Evolutionary conservation across 2,797 vertebrate genomes (phyloP).

Genomic region (Adrianichthys oophorus): DNA sequence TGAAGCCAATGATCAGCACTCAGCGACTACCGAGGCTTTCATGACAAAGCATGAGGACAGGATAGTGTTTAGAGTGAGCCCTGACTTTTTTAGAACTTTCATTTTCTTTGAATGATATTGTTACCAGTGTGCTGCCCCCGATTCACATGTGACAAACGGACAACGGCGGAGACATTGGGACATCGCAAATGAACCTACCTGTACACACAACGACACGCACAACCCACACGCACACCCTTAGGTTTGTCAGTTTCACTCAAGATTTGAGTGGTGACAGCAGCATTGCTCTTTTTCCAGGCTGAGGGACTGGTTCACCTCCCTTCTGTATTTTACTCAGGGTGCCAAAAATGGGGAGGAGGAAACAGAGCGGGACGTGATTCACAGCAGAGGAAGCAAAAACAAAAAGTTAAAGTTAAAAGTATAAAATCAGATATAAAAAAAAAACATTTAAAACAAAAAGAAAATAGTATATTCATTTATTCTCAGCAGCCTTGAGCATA

Average conservation of each 20-base stretch:
- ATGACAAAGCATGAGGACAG: constrained; percentile 64
- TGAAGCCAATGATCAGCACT: constrained; percentile 47
- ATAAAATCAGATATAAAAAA: constrained; percentile 16
- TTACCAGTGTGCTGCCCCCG: constrained; percentile 65
- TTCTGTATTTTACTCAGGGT: constrained; percentile 85
- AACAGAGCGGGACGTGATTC: constrained; percentile 68
- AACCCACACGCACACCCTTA: constrained; percentile 64
- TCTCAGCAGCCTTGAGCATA: constrained; percentile 37
- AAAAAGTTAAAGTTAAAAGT: background rate
- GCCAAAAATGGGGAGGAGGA: constrained; percentile 81
- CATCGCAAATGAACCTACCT: constrained; percentile 40
- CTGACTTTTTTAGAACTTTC: constrained; percentile 49
- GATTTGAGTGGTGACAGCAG: constrained; percentile 53
- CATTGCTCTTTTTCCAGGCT: constrained; percentile 41
- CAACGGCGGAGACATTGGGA: constrained; percentile 52
- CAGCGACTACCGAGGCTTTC: constrained; percentile 66
- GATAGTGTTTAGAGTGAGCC: constrained; percentile 67
- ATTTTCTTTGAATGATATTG: constrained; percentile 38
- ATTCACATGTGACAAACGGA: constrained; percentile 44
- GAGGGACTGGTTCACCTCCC: constrained; percentile 75
- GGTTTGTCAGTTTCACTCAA: constrained; percentile 64
- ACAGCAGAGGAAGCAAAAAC: constrained; percentile 48
- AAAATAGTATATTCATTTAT: constrained; percentile 30
- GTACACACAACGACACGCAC: constrained; percentile 57
- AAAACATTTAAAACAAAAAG: too few species aligned